Conservation (phyloP, 2,888 invertebrate species). For the Hydraecia micacea region DNA sequence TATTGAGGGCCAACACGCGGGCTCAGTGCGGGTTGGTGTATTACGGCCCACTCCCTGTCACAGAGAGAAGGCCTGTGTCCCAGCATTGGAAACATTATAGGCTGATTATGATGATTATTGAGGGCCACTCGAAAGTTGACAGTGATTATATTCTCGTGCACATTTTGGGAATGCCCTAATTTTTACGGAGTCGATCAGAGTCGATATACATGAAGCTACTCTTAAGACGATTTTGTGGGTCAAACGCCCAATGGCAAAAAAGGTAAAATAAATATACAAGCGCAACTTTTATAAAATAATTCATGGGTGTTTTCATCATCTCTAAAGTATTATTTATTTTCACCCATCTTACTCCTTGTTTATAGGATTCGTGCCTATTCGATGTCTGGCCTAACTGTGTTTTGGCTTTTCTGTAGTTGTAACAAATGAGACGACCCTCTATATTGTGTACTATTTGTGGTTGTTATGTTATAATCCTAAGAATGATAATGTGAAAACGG, state of each 20-base stretch:
- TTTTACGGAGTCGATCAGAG: neutral
- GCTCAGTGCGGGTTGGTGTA: too few species aligned
- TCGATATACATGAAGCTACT: neutral
- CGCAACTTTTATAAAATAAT: neutral
- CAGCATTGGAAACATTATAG: too few species aligned
- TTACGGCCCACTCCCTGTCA: too few species aligned
- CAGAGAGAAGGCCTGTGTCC: too few species aligned
- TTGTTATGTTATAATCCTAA: neutral
- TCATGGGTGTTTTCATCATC: neutral
- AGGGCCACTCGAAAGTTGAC: neutral
- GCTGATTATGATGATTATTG: neutral
- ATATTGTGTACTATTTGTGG: neutral
- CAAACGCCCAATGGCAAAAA: neutral
- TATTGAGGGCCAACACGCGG: too few species aligned
- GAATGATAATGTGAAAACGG: neutral
- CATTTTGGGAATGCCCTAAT: neutral
- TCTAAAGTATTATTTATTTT: conserved; percentile 28
- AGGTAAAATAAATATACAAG: neutral
- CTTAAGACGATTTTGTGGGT: neutral
- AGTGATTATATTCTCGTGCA: neutral
- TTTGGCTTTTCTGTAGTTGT: conserved; percentile 59
- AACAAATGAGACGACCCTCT: conserved; percentile 57
- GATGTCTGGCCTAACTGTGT: conserved; percentile 73
- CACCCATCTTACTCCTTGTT: neutral
- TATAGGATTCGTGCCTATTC: conserved; percentile 74